These are phyloP conservation scores for Cryptoprocta ferox DNA, from an alignment of 2,797 vertebrate genomes.

Conservation along the genomic window DNA sequence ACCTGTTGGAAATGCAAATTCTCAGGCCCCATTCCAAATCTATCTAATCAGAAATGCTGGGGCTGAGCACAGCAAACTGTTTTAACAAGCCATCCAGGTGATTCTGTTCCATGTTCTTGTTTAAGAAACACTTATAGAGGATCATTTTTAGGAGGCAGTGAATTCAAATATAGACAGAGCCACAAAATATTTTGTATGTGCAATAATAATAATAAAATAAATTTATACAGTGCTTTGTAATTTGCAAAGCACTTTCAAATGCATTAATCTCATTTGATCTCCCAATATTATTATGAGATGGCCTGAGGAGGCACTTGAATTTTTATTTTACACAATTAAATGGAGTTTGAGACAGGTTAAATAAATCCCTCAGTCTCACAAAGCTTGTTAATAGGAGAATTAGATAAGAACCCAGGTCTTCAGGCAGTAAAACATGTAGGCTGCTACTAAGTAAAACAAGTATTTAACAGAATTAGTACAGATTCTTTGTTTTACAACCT, in stretches of 20 bases:
- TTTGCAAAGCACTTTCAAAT: slow-evolving; percentile 19
- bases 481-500: not conserved
- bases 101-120: not conserved
- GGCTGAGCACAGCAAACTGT: not conserved
- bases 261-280: not conserved
- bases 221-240: slow-evolving; percentile 18
- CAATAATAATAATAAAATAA: slow-evolving; percentile 10
- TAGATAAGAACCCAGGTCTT: not conserved
- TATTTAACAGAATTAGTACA: not conserved
- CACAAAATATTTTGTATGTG: not conserved
- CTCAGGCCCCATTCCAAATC: not conserved
- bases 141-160: not conserved
- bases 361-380: not conserved
- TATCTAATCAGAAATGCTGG: not conserved
- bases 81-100: not conserved
- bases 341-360: not conserved
- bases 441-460: not conserved
- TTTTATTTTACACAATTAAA: slow-evolving; percentile 49
- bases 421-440: not conserved
- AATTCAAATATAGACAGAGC: not conserved
- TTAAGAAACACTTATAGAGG: not conserved
- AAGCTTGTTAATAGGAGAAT: not conserved
- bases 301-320: not conserved
- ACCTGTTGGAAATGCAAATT: not conserved
- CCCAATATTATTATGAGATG: not conserved